These are phyloP conservation scores for Phasianus colchicus DNA, from an alignment of 2,113 vertebrate genomes.

Conservation along the genomic window DNA sequence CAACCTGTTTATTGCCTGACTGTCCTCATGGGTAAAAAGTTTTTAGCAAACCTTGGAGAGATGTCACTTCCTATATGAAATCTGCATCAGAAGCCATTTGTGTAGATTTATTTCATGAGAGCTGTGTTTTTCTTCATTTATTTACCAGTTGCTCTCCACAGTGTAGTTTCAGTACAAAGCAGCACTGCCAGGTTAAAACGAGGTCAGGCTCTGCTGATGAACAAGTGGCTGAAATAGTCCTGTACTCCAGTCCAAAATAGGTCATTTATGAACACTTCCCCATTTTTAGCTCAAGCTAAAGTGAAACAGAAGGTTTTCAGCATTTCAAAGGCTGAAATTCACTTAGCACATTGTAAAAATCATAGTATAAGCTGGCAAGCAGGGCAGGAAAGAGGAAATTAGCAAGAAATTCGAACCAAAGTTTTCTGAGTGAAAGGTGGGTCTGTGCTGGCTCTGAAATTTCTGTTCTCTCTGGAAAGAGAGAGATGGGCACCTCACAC, in stretches of 20 bases:
- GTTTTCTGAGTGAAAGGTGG: background rate
- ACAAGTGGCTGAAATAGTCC: conserved; percentile 11
- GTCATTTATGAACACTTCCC: background rate
- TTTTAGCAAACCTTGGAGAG: background rate
- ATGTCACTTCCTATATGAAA: background rate
- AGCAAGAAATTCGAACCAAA: background rate
- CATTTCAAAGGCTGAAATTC: background rate
- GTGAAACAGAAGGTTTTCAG: background rate
- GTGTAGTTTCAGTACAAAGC: background rate
- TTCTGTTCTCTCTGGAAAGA: background rate
- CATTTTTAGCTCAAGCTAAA: conserved; percentile 27
- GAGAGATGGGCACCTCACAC: background rate
- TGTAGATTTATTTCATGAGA: background rate
- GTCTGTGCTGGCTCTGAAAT: background rate
- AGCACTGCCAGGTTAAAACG: conserved; percentile 34
- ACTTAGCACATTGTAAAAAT: background rate
- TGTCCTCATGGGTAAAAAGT: background rate
- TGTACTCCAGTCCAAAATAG: conserved; percentile 46
- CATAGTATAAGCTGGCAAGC: background rate
- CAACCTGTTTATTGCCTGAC: background rate
- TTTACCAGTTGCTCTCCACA: background rate
- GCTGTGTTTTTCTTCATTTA: background rate
- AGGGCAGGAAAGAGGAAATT: background rate
- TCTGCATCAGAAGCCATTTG: background rate
- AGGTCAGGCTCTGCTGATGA: conserved; percentile 38